Conservation (phyloP, 1,140 invertebrate species). For the Euwallacea similis region DNA sequence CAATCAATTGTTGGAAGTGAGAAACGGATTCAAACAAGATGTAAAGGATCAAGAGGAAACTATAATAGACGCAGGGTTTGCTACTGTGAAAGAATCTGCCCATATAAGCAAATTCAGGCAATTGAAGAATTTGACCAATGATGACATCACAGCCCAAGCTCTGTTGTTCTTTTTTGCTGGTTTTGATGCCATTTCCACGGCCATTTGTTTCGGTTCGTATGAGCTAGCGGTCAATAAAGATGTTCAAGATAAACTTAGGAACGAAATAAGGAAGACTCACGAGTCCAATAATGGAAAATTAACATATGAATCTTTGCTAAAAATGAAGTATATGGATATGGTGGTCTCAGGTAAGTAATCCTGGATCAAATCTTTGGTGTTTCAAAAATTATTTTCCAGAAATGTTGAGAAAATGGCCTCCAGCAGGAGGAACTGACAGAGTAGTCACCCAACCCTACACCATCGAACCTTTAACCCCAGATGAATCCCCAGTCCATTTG, state of each 20-base stretch:
- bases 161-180: slow-evolving; percentile 54
- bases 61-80: slow-evolving; percentile 21
- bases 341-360: slow-evolving; percentile 50
- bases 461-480: slow-evolving; percentile 43
- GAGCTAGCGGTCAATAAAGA: slow-evolving; percentile 59
- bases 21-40: slow-evolving; percentile 44
- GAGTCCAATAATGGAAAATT: slow-evolving; percentile 40
- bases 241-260: slow-evolving; percentile 52
- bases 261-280: slow-evolving; percentile 45
- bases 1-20: slow-evolving; percentile 54
- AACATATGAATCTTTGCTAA: slow-evolving; percentile 48
- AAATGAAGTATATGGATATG: slow-evolving; percentile 55
- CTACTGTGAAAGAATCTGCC: slow-evolving; percentile 24
- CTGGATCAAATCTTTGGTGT: background rate
- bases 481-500: slow-evolving; percentile 52
- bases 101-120: slow-evolving; percentile 36
- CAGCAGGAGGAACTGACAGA: slow-evolving; percentile 57
- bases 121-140: slow-evolving; percentile 40
- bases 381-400: slow-evolving; percentile 52
- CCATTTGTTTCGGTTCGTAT: slow-evolving; percentile 49
- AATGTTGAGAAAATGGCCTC: slow-evolving; percentile 61
- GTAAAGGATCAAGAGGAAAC: slow-evolving; percentile 9
- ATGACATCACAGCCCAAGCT: slow-evolving; percentile 51
- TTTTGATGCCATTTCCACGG: slow-evolving; percentile 50
- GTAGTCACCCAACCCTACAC: slow-evolving; percentile 58